These are phyloP conservation scores for Andrena dorsata DNA, from an alignment of 2,888 invertebrate species.

Conservation along the genomic window DNA sequence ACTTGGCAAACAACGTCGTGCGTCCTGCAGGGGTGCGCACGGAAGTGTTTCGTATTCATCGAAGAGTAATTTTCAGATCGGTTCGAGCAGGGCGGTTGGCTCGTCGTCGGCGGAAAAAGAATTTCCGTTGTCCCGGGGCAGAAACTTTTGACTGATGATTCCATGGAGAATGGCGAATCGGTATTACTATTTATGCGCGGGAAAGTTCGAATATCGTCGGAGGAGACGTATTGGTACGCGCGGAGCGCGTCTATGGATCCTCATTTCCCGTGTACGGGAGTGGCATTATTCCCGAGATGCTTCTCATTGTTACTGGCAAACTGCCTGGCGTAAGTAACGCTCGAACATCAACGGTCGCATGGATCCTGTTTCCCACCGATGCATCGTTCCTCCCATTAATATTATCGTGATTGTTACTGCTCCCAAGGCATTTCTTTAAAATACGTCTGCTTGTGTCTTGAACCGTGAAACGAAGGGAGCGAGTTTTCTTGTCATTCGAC, in stretches of 20 bases:
- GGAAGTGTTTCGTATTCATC: constrained; percentile 34
- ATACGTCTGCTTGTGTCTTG: constrained; percentile 3
- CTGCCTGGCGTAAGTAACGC: constrained; percentile 75
- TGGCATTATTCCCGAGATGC: constrained; percentile 73
- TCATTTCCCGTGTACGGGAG: constrained; percentile 68
- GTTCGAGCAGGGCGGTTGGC: constrained; percentile 10
- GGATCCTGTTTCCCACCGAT: constrained; percentile 62
- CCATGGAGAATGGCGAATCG: constrained; percentile 20
- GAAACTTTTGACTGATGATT: constrained; percentile 42
- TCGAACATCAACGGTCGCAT: constrained; percentile 61
- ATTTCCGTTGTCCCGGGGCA: constrained; percentile 15
- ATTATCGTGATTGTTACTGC: constrained; percentile 45
- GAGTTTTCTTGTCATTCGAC: background rate
- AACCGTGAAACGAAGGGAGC: background rate
- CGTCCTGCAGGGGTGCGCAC: background rate
- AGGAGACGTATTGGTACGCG: constrained; percentile 34
- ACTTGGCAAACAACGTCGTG: constrained; percentile 42
- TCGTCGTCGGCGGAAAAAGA: constrained; percentile 5
- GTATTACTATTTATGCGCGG: constrained; percentile 27
- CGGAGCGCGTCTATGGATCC: constrained; percentile 57
- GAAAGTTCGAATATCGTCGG: background rate
- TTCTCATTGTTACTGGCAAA: constrained; percentile 79
- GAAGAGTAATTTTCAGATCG: constrained; percentile 25
- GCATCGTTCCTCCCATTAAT: constrained; percentile 61
- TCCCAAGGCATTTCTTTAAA: background rate